Evolutionary conservation across 2,888 invertebrate genomes (phyloP).

Genomic region (Troides helena): DNA sequence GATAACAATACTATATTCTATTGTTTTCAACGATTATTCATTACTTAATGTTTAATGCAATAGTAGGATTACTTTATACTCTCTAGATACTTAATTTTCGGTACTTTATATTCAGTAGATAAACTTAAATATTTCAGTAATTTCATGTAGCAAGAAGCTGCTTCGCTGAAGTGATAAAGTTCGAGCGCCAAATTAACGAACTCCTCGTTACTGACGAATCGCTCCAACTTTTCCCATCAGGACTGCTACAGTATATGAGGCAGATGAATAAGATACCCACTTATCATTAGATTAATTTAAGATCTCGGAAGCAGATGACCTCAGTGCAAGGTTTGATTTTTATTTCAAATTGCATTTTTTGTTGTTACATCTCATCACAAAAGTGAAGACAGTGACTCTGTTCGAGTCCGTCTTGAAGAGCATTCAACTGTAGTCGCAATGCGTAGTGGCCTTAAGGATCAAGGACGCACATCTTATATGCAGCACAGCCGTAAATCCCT

Average conservation of each 20-base stretch:
- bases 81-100: no score
- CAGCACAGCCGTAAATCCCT: no score
- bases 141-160: neutral
- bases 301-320: neutral
- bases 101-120: neutral
- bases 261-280: neutral
- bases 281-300: neutral
- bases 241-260: neutral
- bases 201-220: neutral
- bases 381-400: no score
- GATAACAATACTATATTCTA: neutral
- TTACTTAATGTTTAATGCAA: no score
- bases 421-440: no score
- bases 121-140: neutral
- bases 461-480: no score
- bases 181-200: neutral
- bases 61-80: no score
- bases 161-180: neutral
- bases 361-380: no score
- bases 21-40: no score
- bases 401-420: no score
- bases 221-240: slow-evolving; percentile 12
- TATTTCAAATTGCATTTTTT: no score
- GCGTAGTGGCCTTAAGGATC: no score
- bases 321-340: neutral